A percentile compares a stretch with the other conserved stretches of the same genome.
These are phyloP conservation scores for Danio kyathit DNA, from an alignment of 2,797 vertebrate species.

Conservation along the genomic window DNA sequence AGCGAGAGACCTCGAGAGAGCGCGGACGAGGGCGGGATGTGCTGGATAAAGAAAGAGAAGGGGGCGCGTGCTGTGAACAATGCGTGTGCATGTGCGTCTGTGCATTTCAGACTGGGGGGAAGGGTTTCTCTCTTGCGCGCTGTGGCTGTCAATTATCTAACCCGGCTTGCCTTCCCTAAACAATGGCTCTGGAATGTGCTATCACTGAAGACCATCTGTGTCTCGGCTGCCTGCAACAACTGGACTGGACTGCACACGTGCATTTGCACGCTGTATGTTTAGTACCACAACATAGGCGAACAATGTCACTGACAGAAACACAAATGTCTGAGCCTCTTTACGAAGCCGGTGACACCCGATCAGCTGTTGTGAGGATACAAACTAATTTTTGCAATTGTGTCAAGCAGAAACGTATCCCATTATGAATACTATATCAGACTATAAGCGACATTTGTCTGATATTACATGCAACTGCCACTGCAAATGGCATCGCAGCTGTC, in stretches of 20 bases:
- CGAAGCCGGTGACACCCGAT: neutral
- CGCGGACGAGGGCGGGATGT: conserved; percentile 54
- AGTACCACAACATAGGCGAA: conserved; percentile 43
- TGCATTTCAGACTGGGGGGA: conserved; percentile 64
- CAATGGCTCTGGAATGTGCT: conserved; percentile 88
- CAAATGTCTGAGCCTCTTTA: neutral
- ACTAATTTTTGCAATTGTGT: neutral
- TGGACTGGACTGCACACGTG: conserved; percentile 80
- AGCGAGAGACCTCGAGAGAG: conserved; percentile 45
- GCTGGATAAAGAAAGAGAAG: conserved; percentile 57
- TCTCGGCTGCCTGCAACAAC: conserved; percentile 83
- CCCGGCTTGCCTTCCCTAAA: conserved; percentile 81
- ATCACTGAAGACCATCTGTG: conserved; percentile 85
- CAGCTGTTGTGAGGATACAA: neutral
- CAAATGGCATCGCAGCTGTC: neutral
- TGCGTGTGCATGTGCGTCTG: conserved; percentile 59
- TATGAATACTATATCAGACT: neutral
- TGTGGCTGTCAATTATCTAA: conserved; percentile 86
- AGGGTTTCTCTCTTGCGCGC: conserved; percentile 66
- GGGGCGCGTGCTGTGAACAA: conserved; percentile 56
- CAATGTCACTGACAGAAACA: conserved; percentile 45
- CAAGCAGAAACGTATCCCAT: neutral
- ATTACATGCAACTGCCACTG: neutral
- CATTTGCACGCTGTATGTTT: neutral
- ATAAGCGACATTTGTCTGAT: neutral